Evolutionary conservation across 2,888 invertebrate species (phyloP), one percentile per base, ranked within the genome.

Genomic region (Erebia palarica): DNA sequence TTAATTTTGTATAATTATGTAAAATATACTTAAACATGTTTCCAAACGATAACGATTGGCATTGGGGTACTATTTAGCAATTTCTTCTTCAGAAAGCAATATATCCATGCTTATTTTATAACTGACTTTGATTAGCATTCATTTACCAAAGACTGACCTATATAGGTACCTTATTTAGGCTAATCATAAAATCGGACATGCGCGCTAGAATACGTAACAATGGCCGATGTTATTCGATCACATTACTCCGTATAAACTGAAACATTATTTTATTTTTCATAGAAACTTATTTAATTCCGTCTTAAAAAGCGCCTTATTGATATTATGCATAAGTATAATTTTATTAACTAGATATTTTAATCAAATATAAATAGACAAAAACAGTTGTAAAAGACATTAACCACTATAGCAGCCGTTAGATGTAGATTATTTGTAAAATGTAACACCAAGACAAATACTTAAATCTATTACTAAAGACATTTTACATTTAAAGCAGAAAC

Each of bases 181-280:
- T 16, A 42, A 61, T 47, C 2, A 61, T 44, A n/a, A 44, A 51
- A 64, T 64, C 21, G 64, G 21, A 18, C 27, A 51, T 51, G 16
- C 21, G 9, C 14, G 49, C 14, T 55, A 55, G 44, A 21, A 47
- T 86, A 90, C 88, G 86, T 87, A 88, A 88, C 86, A 89, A 86
- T 85, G 84, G 87, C 87, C 88, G 86, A 85, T 80, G 81, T 81
- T 79, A 78, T 75, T 79, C 75, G 4, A 73, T 76, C 84, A 80
- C 81, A 77, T 81, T 79, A 84, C 85, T 86, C 84, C 85, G 81
- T 84, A 84, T 82, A 36, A 36, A 69, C 79, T 82, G 86, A 79
- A 78, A 61, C 3, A 55, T 18, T 55, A 55, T 18, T 53, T n/a
- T 53, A 76, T 67, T 64, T 58, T 66, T 49, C 55, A 65, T 36